Evolutionary conservation across 2,797 vertebrate genomes (phyloP), one percentile per base, ranked within the genome.

Genomic region (Halcyon smyrnensis): DNA sequence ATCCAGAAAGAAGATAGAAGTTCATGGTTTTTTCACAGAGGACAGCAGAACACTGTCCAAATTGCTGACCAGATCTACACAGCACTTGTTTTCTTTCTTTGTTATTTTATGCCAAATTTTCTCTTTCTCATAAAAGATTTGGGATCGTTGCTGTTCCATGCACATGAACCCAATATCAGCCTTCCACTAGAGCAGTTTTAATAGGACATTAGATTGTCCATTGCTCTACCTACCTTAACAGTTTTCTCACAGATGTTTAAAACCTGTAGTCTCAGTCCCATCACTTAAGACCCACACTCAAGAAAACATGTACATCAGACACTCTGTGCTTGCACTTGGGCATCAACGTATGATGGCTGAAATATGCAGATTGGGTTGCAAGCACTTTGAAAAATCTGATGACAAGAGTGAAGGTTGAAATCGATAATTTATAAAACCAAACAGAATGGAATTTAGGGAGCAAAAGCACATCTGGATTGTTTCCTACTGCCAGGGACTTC

Each of bases 301-400:
- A 48, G 57, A 41, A 39, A 69, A 64, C 9, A 86, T 5, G 56
- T 77, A 41, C 15, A 54, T 28, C 53, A 74, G 41, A 70, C 41
- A 64, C 53, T 11, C 15, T 73, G 79, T 39, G 32, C 34, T 85
- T 63, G 70, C 53, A n/a, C 63, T 59, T 37, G 51, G 34, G 39
- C 67, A 85, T 34, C 41, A 48, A 59, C 0, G 0, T 15, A 48
- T 0, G 1, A 53, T 1, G 3, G 46, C 65, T 78, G 39, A 56
- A 67, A 69, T 17, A n/a, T 3, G 41, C 81, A 77, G 37, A 43
- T 1, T 37, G 28, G 30, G 70, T 28, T 78, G 65, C 37, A 78
- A 68, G n/a, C 24, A 56, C 53, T 53, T 4, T 28, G 70, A 77
- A 60, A 63, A 41, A 80, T 36, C 28, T 57, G 63, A 32, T 32